These are phyloP conservation scores for Hypomecis punctinalis DNA, from an alignment of 2,888 invertebrate genomes.

Conservation along the genomic window DNA sequence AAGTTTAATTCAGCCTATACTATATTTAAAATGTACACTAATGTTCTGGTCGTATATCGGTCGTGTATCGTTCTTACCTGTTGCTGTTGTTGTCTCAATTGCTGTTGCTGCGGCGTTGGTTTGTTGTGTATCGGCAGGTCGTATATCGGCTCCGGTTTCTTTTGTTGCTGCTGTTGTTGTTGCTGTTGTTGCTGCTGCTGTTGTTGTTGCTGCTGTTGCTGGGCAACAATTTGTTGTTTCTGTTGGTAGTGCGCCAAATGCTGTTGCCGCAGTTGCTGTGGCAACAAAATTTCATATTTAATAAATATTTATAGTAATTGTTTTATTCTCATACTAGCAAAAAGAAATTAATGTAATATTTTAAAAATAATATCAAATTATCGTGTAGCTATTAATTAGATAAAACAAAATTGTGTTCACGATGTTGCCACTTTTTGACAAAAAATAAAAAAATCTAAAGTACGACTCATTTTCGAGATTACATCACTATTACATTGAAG, in stretches of 20 bases:
- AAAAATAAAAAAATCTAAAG: too few relatives aligned
- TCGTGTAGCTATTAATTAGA: too few relatives aligned
- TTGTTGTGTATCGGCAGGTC: constrained; percentile 79
- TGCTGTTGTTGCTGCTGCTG: constrained; percentile 32
- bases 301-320: too few relatives aligned
- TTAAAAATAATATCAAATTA: too few relatives aligned
- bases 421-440: too few relatives aligned
- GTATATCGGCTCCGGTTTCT: constrained; percentile 78
- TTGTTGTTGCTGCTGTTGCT: constrained; percentile 34
- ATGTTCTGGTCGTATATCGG: too few relatives aligned
- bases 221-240: constrained; percentile 43
- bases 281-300: not conserved
- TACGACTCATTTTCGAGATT: too few relatives aligned
- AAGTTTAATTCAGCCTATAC: not conserved
- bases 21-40: not conserved
- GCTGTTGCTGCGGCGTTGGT: constrained; percentile 68
- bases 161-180: constrained; percentile 55
- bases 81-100: constrained; percentile 46
- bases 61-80: constrained; percentile 21
- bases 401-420: too few relatives aligned
- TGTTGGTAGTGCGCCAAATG: constrained; percentile 50
- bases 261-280: constrained; percentile 60
- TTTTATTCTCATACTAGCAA: too few relatives aligned
- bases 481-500: too few relatives aligned
- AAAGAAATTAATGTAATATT: too few relatives aligned